Conservation (phyloP, 2,113 vertebrate species). For the Neotragus moschatus region DNA sequence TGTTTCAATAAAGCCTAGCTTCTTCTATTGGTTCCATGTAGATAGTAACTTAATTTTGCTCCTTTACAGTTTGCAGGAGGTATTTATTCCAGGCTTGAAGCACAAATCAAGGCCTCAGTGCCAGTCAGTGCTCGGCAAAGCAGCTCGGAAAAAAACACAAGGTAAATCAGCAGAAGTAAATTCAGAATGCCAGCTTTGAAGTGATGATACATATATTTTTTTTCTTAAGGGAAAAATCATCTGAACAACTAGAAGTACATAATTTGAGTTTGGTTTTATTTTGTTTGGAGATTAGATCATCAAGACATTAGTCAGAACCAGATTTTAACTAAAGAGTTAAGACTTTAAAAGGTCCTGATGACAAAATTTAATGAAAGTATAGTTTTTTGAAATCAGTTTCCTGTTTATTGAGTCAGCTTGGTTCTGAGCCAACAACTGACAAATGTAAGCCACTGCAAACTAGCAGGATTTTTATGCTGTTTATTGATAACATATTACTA, state of each 20-base stretch:
- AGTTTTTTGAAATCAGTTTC: background rate
- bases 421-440: background rate
- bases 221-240: background rate
- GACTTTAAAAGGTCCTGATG: background rate
- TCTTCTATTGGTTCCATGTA: background rate
- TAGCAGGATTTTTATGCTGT: background rate
- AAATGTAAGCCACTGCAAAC: background rate
- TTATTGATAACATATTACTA: background rate
- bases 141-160: conserved; percentile 86
- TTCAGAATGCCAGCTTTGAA: background rate
- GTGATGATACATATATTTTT: background rate
- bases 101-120: conserved; percentile 87
- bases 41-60: background rate
- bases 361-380: conserved; percentile 19
- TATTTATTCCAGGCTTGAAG: conserved; percentile 93
- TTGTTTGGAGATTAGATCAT: background rate
- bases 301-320: background rate
- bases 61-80: conserved; percentile 87
- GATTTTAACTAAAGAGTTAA: conserved; percentile 35
- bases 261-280: background rate
- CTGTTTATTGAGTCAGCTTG: background rate
- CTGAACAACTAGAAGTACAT: background rate
- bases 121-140: conserved; percentile 83
- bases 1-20: background rate
- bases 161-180: conserved; percentile 71